A percentile compares a stretch with the other conserved stretches of the same genome.
phyloP scores from a whole-genome alignment of 2,113 vertebrate species.

The Nerophis lumbriciformis region DNA sequence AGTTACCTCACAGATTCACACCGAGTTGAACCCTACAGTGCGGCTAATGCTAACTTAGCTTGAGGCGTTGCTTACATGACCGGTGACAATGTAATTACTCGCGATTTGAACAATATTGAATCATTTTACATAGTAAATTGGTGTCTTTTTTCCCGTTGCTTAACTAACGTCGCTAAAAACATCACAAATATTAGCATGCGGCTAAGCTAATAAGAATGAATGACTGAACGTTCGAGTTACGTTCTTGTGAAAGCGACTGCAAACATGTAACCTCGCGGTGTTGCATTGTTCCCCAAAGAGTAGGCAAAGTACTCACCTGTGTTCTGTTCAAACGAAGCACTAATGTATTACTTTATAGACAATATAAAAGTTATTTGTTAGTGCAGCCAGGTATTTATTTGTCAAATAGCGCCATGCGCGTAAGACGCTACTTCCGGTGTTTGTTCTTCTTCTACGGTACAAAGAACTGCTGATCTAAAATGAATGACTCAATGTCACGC shows the following conservation, averaged over 20 bases:
- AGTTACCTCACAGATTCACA: neutral
- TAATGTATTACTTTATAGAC: neutral
- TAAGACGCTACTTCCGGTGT: constrained; percentile 14
- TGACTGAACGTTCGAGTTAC: constrained; percentile 50
- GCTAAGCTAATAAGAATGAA: constrained; percentile 49
- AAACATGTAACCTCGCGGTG: neutral
- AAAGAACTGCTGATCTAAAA: rapidly evolving
- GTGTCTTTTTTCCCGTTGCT: no score
- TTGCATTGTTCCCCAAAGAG: rapidly evolving
- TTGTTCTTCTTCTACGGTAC: constrained; percentile 41
- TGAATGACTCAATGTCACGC: constrained; percentile 10
- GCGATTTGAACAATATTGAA: neutral
- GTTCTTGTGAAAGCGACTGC: constrained; percentile 12
- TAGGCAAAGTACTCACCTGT: constrained; percentile 23
- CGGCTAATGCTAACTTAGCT: constrained; percentile 20
- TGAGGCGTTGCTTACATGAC: neutral
- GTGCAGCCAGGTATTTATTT: constrained; percentile 16
- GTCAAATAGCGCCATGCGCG: constrained; percentile 55
- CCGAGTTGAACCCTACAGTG: neutral
- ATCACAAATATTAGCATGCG: constrained; percentile 20
- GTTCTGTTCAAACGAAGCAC: neutral
- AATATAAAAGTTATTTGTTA: neutral
- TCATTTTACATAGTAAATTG: no score
- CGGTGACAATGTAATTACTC: rapidly evolving
- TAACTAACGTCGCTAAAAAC: rapidly evolving